phyloP scores from a whole-genome alignment of 2,888 invertebrate genomes.

The Piscicola geometra region DNA sequence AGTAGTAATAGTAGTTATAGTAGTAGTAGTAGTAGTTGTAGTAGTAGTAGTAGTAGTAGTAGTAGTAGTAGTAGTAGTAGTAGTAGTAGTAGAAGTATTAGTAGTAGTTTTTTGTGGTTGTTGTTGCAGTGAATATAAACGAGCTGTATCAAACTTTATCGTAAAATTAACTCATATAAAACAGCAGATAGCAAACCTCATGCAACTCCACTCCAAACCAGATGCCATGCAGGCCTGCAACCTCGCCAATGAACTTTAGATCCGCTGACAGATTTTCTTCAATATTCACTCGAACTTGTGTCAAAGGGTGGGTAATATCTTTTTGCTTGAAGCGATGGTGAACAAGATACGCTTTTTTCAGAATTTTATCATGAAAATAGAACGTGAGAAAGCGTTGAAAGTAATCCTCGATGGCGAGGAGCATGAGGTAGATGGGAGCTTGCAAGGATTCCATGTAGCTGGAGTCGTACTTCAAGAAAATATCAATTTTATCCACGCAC shows the following conservation, averaged over 20 bases:
- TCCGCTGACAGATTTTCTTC: background rate
- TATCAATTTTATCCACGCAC: background rate
- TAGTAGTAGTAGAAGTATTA: too few relatives aligned
- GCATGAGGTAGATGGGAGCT: background rate
- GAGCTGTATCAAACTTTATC: background rate
- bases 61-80: too few relatives aligned
- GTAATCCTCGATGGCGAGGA: background rate
- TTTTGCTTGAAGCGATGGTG: background rate
- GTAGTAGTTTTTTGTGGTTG: too few relatives aligned
- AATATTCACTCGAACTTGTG: background rate
- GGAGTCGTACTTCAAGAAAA: background rate
- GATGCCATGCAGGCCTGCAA: background rate
- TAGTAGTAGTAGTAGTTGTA: too few relatives aligned
- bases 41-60: too few relatives aligned
- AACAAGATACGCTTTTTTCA: background rate
- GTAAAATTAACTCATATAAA: background rate
- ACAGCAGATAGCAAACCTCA: background rate
- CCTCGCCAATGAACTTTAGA: background rate
- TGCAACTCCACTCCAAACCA: conserved; percentile 12
- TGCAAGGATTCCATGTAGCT: background rate
- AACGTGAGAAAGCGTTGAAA: background rate
- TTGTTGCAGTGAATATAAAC: too few relatives aligned
- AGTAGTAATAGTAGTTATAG: conserved; percentile 38
- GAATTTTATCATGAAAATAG: background rate
- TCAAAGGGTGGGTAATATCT: background rate